A percentile compares a stretch with the other conserved stretches of the same genome.
phyloP scores from a whole-genome alignment of 2,113 vertebrate species.

The Narcine bancroftii region DNA sequence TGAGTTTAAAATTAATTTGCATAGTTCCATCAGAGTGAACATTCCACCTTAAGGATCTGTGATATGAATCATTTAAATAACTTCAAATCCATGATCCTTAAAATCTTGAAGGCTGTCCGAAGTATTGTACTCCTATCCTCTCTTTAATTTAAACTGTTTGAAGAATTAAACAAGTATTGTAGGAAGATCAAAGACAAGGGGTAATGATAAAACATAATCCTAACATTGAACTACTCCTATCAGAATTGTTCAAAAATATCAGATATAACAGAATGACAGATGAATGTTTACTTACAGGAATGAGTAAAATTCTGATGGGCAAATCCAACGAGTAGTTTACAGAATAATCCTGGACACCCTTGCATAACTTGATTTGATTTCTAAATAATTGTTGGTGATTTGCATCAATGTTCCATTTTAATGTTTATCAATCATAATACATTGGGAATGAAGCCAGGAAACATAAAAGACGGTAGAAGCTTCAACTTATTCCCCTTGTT shows the following conservation, averaged over 20 bases:
- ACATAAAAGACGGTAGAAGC: no score
- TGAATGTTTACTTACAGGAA: background rate
- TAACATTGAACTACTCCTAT: background rate
- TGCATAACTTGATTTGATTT: background rate
- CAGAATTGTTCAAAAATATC: background rate
- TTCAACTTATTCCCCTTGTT: no score
- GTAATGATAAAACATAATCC: background rate
- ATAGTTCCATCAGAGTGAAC: background rate
- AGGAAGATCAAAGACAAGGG: background rate
- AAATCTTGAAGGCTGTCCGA: background rate
- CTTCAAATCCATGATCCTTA: background rate
- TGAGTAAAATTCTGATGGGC: background rate
- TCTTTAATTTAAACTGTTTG: conserved; percentile 1
- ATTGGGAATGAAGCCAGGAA: background rate
- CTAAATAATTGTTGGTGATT: background rate
- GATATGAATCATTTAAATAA: background rate
- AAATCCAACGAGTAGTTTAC: background rate
- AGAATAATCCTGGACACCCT: no score
- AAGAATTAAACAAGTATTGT: background rate
- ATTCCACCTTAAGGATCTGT: background rate
- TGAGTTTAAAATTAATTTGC: background rate
- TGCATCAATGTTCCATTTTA: background rate
- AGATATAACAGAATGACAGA: background rate
- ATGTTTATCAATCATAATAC: background rate
- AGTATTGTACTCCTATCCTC: background rate